A percentile compares a stretch with the other conserved stretches of the same genome.
These are phyloP conservation scores for Climacteris rufus DNA, from an alignment of 2,113 vertebrate genomes.

Conservation along the genomic window DNA sequence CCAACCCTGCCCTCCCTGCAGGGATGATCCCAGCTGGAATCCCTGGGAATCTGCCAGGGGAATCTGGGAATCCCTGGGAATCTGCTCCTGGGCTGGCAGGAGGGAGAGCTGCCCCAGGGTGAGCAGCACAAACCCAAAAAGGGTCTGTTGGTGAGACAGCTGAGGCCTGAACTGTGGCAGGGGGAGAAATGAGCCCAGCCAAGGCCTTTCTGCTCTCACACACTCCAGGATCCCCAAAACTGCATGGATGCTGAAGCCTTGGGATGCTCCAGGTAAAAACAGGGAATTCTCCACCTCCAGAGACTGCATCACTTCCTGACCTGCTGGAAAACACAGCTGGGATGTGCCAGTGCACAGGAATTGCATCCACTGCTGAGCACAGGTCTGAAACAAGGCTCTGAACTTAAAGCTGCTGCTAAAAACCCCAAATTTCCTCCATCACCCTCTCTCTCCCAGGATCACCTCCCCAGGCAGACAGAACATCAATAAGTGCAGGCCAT, in stretches of 20 bases:
- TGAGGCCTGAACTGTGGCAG: neutral
- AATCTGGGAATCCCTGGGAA: too few species aligned
- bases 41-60: neutral
- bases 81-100: too few species aligned
- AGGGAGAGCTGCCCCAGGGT: neutral
- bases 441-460: neutral
- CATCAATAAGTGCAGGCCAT: accelerated
- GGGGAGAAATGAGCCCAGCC: neutral
- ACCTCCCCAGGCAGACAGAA: neutral
- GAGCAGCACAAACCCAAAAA: neutral
- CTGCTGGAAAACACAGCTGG: neutral
- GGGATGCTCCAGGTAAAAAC: neutral
- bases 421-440: neutral
- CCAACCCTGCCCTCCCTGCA: neutral
- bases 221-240: accelerated
- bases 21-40: neutral
- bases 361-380: neutral
- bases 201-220: neutral
- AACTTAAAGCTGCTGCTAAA: neutral
- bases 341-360: neutral
- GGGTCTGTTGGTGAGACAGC: neutral
- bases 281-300: neutral
- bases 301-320: neutral
- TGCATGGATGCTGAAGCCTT: accelerated
- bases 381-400: neutral